Conservation (phyloP, 2,113 vertebrate genomes). For the Apeltes quadracus region DNA sequence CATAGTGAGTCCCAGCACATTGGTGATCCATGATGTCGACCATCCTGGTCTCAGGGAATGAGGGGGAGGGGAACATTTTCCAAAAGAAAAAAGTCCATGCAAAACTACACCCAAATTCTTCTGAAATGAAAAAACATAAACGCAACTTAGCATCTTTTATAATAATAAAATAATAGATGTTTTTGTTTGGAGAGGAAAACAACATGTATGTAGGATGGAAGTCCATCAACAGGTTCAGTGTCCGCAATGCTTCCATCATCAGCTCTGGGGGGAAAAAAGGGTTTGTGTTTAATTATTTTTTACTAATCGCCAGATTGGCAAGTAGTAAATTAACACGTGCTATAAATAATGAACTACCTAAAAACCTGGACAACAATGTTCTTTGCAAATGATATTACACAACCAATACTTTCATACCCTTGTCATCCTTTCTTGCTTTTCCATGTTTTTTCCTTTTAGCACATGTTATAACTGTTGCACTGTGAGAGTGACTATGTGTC, state of each 20-base stretch:
- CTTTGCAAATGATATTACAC: background rate
- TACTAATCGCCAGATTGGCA: background rate
- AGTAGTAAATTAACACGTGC: background rate
- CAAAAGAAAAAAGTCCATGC: background rate
- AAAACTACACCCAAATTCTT: background rate
- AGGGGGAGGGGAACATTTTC: background rate
- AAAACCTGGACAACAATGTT: background rate
- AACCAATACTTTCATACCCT: background rate
- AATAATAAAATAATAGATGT: background rate
- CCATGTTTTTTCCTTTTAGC: background rate
- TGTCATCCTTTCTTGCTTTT: background rate
- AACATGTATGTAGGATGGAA: conserved; percentile 17
- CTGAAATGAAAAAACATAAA: background rate
- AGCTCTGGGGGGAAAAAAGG: background rate
- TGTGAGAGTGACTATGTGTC: background rate
- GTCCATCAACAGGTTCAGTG: background rate
- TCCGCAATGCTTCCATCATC: background rate
- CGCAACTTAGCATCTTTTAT: background rate
- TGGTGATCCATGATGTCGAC: background rate
- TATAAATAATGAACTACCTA: background rate
- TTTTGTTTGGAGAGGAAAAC: background rate
- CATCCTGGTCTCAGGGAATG: background rate
- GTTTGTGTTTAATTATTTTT: background rate
- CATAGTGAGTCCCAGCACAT: conserved; percentile 41
- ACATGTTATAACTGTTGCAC: background rate